These are phyloP conservation scores for Rhagophthalmus giganteus DNA, from an alignment of 2,888 invertebrate species.

Conservation along the genomic window DNA sequence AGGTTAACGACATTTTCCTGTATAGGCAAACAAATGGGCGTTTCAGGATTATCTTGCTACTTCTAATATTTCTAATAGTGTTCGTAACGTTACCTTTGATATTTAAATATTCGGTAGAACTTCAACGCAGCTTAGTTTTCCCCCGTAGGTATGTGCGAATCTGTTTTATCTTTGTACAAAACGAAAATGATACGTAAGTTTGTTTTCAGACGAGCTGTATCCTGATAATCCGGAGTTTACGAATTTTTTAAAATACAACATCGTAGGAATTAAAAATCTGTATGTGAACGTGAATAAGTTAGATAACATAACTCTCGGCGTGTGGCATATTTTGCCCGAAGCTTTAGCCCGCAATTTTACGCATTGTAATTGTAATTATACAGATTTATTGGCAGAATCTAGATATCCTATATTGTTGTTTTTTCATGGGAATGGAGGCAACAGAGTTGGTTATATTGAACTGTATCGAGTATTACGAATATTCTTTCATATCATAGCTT, in stretches of 20 bases:
- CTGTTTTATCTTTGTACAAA: no score
- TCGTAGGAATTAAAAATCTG: conserved; percentile 68
- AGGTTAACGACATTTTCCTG: no score
- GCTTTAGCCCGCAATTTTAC: conserved; percentile 60
- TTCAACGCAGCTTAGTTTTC: conserved; percentile 2
- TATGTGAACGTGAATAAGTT: conserved; percentile 59
- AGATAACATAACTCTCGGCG: conserved; percentile 59
- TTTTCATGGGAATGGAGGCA: conserved; percentile 53
- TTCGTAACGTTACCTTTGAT: conserved; percentile 4
- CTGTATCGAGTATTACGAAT: conserved; percentile 74
- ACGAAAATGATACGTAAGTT: no score
- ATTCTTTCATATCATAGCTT: conserved; percentile 50
- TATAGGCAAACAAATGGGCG: no score
- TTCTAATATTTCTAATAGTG: conserved; percentile 53
- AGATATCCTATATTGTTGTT: conserved; percentile 47
- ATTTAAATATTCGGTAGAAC: conserved; percentile 8
- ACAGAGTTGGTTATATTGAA: conserved; percentile 56
- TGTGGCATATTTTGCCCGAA: conserved; percentile 79
- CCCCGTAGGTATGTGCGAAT: no score
- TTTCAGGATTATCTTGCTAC: conserved; percentile 29
- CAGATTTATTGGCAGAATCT: conserved; percentile 58
- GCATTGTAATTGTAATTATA: conserved; percentile 57
- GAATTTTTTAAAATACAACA: conserved; percentile 52
- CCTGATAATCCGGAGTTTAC: conserved; percentile 30
- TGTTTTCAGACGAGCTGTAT: conserved; percentile 37